These are phyloP conservation scores for Patella depressa DNA, from an alignment of 2,888 invertebrate genomes.

Conservation along the genomic window DNA sequence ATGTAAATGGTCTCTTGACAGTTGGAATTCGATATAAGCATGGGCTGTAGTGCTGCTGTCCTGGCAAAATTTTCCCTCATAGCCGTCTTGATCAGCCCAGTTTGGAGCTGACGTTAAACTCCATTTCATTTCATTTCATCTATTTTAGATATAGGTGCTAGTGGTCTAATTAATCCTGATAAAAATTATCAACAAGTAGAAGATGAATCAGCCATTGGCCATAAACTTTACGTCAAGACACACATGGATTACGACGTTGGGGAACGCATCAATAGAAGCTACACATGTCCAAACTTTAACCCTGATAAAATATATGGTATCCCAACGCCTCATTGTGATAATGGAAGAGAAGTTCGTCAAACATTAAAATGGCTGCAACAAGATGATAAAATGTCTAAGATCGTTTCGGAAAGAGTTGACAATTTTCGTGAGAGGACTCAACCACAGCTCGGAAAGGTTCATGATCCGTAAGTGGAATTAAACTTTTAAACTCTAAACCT, in stretches of 20 bases:
- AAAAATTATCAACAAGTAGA: slow-evolving; percentile 62
- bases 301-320: slow-evolving; percentile 55
- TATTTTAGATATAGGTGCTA: slow-evolving; percentile 60
- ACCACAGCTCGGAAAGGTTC: slow-evolving; percentile 66
- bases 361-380: slow-evolving; percentile 65
- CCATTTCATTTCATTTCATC: neutral
- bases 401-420: slow-evolving; percentile 68
- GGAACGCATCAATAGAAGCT: slow-evolving; percentile 61
- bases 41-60: too few relatives aligned
- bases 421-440: slow-evolving; percentile 68
- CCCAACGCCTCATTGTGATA: slow-evolving; percentile 67
- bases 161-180: slow-evolving; percentile 68
- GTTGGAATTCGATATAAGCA: too few relatives aligned
- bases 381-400: slow-evolving; percentile 56
- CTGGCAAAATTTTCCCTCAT: too few relatives aligned
- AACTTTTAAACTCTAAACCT: too few relatives aligned
- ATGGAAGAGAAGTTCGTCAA: slow-evolving; percentile 55
- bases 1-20: too few relatives aligned
- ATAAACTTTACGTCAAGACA: slow-evolving; percentile 64
- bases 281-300: slow-evolving; percentile 54
- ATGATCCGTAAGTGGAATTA: slow-evolving; percentile 67
- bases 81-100: neutral
- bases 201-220: slow-evolving; percentile 56
- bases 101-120: neutral
- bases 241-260: slow-evolving; percentile 65